phyloP scores from a whole-genome alignment of 64 coral and sea anemone species.

The Pocillopora damicornis region DNA sequence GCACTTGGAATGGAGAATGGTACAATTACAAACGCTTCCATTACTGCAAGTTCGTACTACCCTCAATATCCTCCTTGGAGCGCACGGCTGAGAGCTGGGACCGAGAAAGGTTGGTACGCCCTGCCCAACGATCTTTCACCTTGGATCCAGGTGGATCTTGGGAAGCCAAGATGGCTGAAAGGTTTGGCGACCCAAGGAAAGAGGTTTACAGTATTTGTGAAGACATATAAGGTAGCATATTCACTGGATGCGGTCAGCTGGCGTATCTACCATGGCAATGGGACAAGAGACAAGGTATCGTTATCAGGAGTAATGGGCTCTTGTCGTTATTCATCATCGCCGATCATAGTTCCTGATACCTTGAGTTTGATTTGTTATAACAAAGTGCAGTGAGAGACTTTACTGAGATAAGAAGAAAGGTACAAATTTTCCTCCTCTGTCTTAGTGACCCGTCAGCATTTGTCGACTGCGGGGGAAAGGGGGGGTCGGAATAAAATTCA shows the following conservation, averaged over 20 bases:
- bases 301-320: no score
- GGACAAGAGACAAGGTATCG: not conserved
- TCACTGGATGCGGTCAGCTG: not conserved
- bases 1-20: slow-evolving; percentile 1
- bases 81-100: not conserved
- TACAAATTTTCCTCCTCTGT: no score
- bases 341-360: not conserved
- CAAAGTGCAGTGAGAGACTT: no score
- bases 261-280: not conserved
- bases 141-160: slow-evolving; percentile 8
- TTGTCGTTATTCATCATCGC: no score
- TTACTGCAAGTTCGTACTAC: not conserved
- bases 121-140: not conserved
- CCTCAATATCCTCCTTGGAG: not conserved
- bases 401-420: no score
- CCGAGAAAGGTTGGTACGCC: not conserved
- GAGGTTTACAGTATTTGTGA: not conserved
- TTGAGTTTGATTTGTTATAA: no score
- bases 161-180: not conserved
- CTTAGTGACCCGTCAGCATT: no score
- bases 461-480: no score
- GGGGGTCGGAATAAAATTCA: no score
- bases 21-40: not conserved
- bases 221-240: not conserved
- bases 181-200: not conserved